Base-by-base conservation (phyloP, 2,113 vertebrate genomes). In the Poeciliopsis occidentalis region DNA sequence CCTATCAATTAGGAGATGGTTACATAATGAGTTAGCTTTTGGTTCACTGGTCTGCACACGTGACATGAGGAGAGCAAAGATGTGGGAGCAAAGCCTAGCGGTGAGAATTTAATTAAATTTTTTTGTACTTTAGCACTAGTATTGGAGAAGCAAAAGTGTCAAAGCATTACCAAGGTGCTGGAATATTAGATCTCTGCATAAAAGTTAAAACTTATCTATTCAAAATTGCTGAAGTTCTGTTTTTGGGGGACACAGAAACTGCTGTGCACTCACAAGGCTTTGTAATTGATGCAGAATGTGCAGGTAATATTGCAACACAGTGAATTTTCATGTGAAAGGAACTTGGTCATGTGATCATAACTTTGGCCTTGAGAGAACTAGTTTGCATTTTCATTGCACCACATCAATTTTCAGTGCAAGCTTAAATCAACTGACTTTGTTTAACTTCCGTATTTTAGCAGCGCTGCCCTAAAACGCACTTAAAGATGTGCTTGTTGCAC, bases 21-120 rank as follows among this genome's bases (percentile, higher is more conserved):
- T 85, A 91, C 81, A 84, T 90, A 91, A 90, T 84, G 75, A 89
- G 81, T 71, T 69, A 51, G 82, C 64, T 44, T 67, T 65, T 29
- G 17, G 64, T 75, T 64, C 12, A 57, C 54, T 72, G 60, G 47
- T 67, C 75, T 63, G 60, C 31, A 80, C 78, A 73, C 31, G 54
- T 70, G 63, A 80, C 78, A 75, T 34, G 54, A 72, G 63, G 15
- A 75, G 57, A 71, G 41, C 47, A 11, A 72, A 65, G 69, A 72
- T 67, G 61, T 60, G 60, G 66, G 65, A 22, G 26, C 17, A 68
- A 62, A 61, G 66, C 30, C 32, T 31, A 44, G 82, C 1, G 34
- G 10, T 37, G 11, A 37, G 34, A 37, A 37, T 37, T 37, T 37
- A 3, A 3, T 37, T 37, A 10, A 4, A 4, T 54, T 79, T 68